Conservation (phyloP, 1,140 invertebrate species). For the Hirudo medicinalis region DNA sequence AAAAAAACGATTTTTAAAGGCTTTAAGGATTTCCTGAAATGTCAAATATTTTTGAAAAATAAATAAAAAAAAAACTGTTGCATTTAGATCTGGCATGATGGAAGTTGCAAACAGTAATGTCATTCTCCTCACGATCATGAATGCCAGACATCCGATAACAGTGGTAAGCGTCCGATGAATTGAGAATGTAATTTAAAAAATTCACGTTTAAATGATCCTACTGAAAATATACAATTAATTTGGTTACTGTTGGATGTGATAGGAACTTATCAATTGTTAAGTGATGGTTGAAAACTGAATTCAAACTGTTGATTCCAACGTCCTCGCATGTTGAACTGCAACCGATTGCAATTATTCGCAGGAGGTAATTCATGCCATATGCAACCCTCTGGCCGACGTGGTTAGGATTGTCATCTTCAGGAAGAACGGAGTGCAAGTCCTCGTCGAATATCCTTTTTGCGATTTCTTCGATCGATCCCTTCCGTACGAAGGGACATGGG, state of each 20-base stretch:
- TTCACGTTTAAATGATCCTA: too few relatives aligned
- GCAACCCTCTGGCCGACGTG: conserved; percentile 72
- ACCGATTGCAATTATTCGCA: conserved; percentile 38
- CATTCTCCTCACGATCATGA: conserved; percentile 83
- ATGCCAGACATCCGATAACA: conserved; percentile 94
- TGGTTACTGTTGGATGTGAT: too few relatives aligned
- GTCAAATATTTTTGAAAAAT: too few relatives aligned
- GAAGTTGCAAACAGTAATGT: conserved; percentile 54
- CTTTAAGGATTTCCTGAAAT: neutral
- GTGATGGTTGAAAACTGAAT: too few relatives aligned
- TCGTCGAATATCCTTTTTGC: conserved; percentile 91
- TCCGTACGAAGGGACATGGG: too few relatives aligned
- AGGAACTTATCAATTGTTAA: too few relatives aligned
- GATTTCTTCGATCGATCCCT: neutral
- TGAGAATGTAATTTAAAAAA: too few relatives aligned
- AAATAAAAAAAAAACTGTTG: too few relatives aligned
- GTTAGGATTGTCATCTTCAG: conserved; percentile 95
- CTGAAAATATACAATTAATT: too few relatives aligned
- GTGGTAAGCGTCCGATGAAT: conserved; percentile 59
- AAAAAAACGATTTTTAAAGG: neutral
- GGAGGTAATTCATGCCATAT: conserved; percentile 96
- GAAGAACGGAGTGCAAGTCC: conserved; percentile 94
- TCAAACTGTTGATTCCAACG: neutral
- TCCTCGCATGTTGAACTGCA: neutral
- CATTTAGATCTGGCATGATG: neutral